Conservation (phyloP, 2,888 invertebrate species). For the Gortyna flavago region DNA sequence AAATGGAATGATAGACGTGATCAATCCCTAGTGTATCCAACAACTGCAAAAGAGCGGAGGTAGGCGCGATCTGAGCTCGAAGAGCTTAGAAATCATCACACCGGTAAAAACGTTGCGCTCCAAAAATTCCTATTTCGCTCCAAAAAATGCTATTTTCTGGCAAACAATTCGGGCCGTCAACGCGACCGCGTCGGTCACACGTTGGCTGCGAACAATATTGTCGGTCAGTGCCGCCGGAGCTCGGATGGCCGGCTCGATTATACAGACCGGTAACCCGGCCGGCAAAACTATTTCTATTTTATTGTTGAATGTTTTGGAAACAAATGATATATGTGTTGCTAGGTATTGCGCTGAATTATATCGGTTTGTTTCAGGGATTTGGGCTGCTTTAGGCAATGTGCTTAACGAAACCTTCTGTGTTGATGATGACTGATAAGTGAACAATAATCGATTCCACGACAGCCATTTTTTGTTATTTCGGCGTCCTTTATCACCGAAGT, state of each 20-base stretch:
- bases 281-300: conserved; percentile 66
- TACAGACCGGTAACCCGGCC: conserved; percentile 68
- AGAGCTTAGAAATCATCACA: conserved; percentile 29
- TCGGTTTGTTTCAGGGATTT: not conserved
- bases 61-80: not conserved
- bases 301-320: conserved; percentile 67
- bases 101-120: conserved; percentile 34
- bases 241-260: conserved; percentile 76
- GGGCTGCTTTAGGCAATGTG: not conserved
- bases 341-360: conserved; percentile 4
- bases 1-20: not conserved
- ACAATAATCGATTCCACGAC: too few relatives aligned
- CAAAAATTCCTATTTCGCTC: conserved; percentile 55
- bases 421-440: not conserved
- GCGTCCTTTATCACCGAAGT: not conserved
- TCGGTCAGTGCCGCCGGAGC: conserved; percentile 55
- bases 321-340: conserved; percentile 47
- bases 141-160: conserved; percentile 53
- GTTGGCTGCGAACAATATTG: conserved; percentile 64
- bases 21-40: not conserved
- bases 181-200: conserved; percentile 53
- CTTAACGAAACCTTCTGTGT: not conserved
- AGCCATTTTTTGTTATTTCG: too few relatives aligned
- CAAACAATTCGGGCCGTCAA: conserved; percentile 40
- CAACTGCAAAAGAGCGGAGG: not conserved